Percentiles rank a stretch among this genome's conserved stretches.
Conservation (phyloP, 2,797 vertebrate species). For the Lepus townsendii region DNA sequence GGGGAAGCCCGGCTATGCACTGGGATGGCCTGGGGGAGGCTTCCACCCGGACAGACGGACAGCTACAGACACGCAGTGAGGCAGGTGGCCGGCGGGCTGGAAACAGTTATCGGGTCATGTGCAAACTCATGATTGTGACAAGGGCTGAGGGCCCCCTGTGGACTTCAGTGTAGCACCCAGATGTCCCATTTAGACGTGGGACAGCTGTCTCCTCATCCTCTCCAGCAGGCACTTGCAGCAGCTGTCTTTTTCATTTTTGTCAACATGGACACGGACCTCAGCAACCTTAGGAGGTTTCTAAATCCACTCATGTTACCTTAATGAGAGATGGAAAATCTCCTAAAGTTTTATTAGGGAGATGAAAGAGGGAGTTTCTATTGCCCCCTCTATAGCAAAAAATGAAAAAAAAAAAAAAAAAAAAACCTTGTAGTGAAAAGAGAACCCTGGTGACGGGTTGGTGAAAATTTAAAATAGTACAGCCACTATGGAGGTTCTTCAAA, state of each 20-base stretch:
- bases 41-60: not conserved
- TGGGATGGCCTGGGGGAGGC: not conserved
- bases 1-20: not conserved
- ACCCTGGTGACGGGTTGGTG: no score
- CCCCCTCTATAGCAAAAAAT: no score
- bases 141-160: not conserved
- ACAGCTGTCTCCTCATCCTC: not conserved
- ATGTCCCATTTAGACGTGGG: not conserved
- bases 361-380: not conserved
- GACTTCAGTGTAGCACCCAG: not conserved
- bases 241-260: not conserved
- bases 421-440: not conserved
- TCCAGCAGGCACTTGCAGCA: not conserved
- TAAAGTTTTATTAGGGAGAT: not conserved
- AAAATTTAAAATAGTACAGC: not conserved
- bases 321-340: not conserved
- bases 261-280: not conserved
- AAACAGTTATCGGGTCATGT: rapidly evolving
- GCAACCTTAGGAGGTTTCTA: not conserved
- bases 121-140: rapidly evolving
- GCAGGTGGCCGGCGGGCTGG: not conserved
- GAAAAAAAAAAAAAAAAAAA: not conserved
- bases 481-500: not conserved
- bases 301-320: not conserved
- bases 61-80: not conserved